Percentiles rank a stretch among this genome's conserved stretches.
phyloP scores from a whole-genome alignment of 2,113 vertebrate genomes.

The Callipepla californica region DNA sequence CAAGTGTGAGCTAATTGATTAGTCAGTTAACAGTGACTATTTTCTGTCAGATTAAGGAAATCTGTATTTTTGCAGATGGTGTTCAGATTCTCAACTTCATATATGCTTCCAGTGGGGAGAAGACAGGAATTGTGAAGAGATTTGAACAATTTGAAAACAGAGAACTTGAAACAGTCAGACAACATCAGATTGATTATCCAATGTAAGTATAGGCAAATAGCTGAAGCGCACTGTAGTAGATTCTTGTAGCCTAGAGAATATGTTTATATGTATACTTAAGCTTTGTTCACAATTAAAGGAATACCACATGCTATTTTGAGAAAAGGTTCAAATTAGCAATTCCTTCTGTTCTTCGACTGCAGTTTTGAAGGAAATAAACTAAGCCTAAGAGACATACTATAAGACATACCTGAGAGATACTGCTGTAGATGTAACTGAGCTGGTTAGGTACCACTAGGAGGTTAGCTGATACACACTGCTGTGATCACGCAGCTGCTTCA shows the following conservation, averaged over 20 bases:
- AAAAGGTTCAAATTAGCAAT: background rate
- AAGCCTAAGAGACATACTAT: background rate
- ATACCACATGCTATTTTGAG: background rate
- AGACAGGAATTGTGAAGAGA: slow-evolving; percentile 86
- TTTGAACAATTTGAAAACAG: slow-evolving; percentile 83
- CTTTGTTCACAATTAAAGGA: background rate
- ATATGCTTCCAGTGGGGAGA: slow-evolving; percentile 88
- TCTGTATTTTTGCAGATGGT: slow-evolving; percentile 76
- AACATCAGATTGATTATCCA: slow-evolving; percentile 80
- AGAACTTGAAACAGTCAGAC: slow-evolving; percentile 84
- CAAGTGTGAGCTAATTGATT: background rate
- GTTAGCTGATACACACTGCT: background rate
- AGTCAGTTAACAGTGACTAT: background rate
- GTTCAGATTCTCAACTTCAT: slow-evolving; percentile 85
- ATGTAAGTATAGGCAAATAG: slow-evolving; percentile 78
- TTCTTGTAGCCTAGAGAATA: background rate
- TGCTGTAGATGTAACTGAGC: background rate
- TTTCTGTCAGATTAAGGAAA: slow-evolving; percentile 19
- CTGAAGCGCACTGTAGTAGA: background rate
- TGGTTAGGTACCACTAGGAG: background rate
- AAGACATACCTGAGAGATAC: background rate
- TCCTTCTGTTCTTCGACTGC: background rate
- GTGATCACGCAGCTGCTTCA: background rate
- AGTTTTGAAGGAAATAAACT: background rate
- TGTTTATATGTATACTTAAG: background rate